Conservation (phyloP, 35 echinoderm and acorn worm species). For the Stichopus chloronotus region DNA sequence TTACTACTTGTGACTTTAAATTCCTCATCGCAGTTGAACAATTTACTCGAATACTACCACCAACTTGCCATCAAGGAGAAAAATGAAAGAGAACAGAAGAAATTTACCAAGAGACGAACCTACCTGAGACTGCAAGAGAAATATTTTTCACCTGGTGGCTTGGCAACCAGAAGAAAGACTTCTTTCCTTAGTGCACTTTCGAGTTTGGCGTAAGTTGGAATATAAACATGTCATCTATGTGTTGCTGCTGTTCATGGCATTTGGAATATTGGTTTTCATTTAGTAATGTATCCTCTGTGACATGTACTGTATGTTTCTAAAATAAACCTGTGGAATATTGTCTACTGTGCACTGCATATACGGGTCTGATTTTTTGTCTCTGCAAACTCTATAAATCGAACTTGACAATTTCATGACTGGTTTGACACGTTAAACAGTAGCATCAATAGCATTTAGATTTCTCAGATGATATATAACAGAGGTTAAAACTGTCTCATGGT, state of each 20-base stretch:
- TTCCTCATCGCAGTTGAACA: conserved; percentile 59
- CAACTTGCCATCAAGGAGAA: conserved; percentile 88
- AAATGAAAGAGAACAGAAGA: conserved; percentile 87
- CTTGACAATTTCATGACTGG: no score
- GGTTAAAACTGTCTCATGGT: no score
- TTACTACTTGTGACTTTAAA: no score
- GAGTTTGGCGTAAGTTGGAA: conserved; percentile 65
- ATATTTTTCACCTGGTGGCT: conserved; percentile 63
- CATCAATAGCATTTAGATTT: no score
- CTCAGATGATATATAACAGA: no score
- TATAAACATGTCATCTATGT: not conserved
- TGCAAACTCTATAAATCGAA: no score
- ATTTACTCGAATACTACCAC: conserved; percentile 83
- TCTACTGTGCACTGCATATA: no score
- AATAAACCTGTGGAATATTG: no score
- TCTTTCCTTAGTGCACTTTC: conserved; percentile 73
- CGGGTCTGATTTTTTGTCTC: no score
- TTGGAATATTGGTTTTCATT: not conserved
- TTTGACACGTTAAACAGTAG: no score
- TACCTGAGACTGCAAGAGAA: conserved; percentile 93
- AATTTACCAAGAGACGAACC: conserved; percentile 78
- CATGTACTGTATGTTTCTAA: no score
- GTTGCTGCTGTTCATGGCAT: not conserved
- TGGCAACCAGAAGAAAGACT: conserved; percentile 49
- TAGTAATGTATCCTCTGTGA: not conserved